phyloP scores from a whole-genome alignment of 2,888 invertebrate genomes.

The Monoplex corrugatus region DNA sequence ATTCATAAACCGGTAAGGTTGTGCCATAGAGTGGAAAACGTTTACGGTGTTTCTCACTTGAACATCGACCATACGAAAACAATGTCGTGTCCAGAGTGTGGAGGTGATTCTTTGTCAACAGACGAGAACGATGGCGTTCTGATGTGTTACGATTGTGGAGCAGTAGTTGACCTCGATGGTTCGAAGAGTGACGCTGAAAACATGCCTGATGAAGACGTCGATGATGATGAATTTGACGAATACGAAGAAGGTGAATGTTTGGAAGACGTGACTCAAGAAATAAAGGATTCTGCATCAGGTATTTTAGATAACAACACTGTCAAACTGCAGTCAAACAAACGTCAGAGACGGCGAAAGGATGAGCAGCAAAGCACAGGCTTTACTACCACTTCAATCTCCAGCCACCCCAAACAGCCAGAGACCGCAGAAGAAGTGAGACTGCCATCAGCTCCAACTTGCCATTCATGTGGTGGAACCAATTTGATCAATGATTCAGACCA shows the following conservation, averaged over 20 bases:
- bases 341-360: too few species aligned
- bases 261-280: too few species aligned
- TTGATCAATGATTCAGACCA: conserved; percentile 31
- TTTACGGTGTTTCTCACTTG: too few species aligned
- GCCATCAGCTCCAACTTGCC: not conserved
- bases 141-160: conserved; percentile 33
- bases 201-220: not conserved
- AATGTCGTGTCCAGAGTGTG: conserved; percentile 31
- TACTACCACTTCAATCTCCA: too few species aligned
- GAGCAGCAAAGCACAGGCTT: too few species aligned
- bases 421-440: not conserved
- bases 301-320: too few species aligned
- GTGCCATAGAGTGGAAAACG: too few species aligned
- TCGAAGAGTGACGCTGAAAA: not conserved
- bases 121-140: not conserved
- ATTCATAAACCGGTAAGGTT: not conserved
- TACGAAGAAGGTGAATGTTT: not conserved
- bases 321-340: too few species aligned
- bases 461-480: conserved; percentile 10
- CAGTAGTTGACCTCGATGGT: not conserved
- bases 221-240: not conserved
- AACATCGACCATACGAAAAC: not conserved
- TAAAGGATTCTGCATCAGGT: too few species aligned
- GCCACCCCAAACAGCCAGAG: not conserved
- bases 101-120: not conserved